phyloP scores from a whole-genome alignment of 1,140 invertebrate species.

The Phortica variegata region DNA sequence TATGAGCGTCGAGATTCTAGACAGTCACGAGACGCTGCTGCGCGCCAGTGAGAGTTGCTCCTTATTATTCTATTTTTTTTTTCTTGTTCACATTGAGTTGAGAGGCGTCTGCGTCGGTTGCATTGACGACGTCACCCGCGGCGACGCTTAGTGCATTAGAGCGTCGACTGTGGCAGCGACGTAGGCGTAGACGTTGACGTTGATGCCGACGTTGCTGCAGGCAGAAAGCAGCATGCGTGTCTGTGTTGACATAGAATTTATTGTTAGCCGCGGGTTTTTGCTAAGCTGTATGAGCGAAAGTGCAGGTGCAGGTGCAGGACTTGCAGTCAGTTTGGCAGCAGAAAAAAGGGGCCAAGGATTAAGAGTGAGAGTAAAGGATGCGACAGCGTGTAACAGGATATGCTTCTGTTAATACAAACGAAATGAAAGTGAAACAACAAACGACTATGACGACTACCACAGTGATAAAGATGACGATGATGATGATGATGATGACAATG shows the following conservation, averaged over 20 bases:
- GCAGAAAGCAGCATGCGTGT: constrained; percentile 9
- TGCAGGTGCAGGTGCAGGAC: constrained; percentile 32
- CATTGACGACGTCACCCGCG: too few relatives aligned
- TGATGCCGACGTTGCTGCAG: constrained; percentile 1
- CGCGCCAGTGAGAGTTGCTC: background rate
- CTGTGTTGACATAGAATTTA: constrained; percentile 47
- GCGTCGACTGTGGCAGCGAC: constrained; percentile 7
- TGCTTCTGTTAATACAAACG: constrained; percentile 7
- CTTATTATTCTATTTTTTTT: background rate
- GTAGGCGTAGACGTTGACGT: constrained; percentile 2
- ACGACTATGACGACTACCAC: constrained; percentile 28
- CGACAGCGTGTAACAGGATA: background rate
- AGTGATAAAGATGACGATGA: constrained; percentile 4
- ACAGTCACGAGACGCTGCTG: constrained; percentile 38
- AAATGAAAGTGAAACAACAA: constrained; percentile 46
- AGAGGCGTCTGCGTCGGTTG: too few relatives aligned
- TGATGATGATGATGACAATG: constrained; percentile 1
- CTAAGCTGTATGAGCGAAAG: constrained; percentile 14
- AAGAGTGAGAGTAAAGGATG: constrained; percentile 4
- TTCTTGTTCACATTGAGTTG: constrained; percentile 11
- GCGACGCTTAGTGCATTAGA: constrained; percentile 25
- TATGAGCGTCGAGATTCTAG: constrained; percentile 46
- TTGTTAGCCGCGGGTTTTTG: constrained; percentile 9
- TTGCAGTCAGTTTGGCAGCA: background rate
- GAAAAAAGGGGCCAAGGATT: constrained; percentile 31